Percentiles rank a stretch among this genome's conserved stretches.
Evolutionary conservation across 53 echinoderm and acorn worm genomes (phyloP).

Genomic region (Echinarachnius parma): DNA sequence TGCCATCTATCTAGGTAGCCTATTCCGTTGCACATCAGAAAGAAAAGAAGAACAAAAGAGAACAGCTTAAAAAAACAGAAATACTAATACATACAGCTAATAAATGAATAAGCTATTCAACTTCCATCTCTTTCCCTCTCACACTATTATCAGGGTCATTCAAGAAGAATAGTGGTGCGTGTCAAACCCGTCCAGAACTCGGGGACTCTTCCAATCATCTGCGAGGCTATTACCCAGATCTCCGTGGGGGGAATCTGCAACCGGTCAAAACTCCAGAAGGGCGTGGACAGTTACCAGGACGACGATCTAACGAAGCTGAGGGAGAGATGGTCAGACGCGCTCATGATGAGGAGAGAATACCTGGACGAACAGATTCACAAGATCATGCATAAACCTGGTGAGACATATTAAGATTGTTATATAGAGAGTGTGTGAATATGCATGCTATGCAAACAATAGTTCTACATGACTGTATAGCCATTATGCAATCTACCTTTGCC

Average conservation of each 20-base stretch:
- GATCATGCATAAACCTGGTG: slow-evolving; percentile 92
- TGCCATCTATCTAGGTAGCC: too few species aligned
- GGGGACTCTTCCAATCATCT: slow-evolving; percentile 91
- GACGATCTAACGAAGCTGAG: slow-evolving; percentile 75
- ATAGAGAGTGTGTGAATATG: too few species aligned
- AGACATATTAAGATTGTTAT: too few species aligned
- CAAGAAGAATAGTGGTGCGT: slow-evolving; percentile 75
- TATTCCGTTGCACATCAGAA: too few species aligned
- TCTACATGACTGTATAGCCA: too few species aligned
- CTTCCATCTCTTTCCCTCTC: too few species aligned
- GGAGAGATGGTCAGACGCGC: slow-evolving; percentile 95
- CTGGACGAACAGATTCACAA: slow-evolving; percentile 96
- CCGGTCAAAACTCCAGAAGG: slow-evolving; percentile 84
- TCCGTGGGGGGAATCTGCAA: slow-evolving; percentile 86
- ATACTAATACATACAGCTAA: too few species aligned
- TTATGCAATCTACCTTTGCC: too few species aligned
- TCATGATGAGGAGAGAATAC: slow-evolving; percentile 86
- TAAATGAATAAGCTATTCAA: too few species aligned
- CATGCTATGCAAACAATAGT: too few species aligned
- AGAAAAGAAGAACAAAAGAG: too few species aligned
- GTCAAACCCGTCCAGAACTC: slow-evolving; percentile 92
- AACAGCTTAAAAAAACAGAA: too few species aligned
- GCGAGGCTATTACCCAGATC: slow-evolving; percentile 90
- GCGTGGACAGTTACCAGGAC: slow-evolving; percentile 94
- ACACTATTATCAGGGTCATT: slow-evolving; percentile 77